Base-by-base conservation (phyloP, 1,140 invertebrate genomes). In the Trichomalopsis sarcophagae region DNA sequence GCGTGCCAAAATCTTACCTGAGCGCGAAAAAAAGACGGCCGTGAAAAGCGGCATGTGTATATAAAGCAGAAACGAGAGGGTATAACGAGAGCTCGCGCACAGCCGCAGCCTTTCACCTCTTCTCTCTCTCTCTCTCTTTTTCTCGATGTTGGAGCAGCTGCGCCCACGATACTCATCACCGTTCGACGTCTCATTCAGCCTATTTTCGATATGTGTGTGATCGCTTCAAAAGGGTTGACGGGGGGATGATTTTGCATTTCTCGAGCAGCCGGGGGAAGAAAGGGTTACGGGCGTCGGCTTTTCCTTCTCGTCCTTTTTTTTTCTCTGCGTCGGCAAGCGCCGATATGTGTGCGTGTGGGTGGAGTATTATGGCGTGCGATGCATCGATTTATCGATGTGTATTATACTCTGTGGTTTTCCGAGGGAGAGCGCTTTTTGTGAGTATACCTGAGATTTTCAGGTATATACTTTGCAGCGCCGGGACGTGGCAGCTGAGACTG, bases 211-310 rank as follows among this genome's bases (percentile, higher is more conserved):
- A 47, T 27, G 13, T 21, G 74, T 13, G 33, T 47, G 55, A n/a
- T 62, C 55, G 55, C 6, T n/a, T 62, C 62, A 23, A 76, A 78
- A 78, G 68, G 50, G 40, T 84, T 76, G 82, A 84, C 55, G 82
- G 47, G n/a, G 82, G 82, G 82, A 84, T 84, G 82, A 84, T 84
- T 84, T 73, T 69, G 69, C 83, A 81, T 81, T 84, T 75, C 73
- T 76, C 83, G 33, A 75, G 55, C n/a, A 50, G 33, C 33, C 33
- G 47, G 5, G 14, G 14, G 47, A 68, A 71, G 17, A 71, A 71
- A 66, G 78, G 77, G 83, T 80, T 80, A 36, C 2, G 10, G 40
- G 17, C 13, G 17, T 55, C 17, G 36, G 40, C 21, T 76, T 21
- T 76, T n/a, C 74, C 33, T 17, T 44, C 27, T 27, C 71, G 13